Base-by-base conservation (phyloP, 2,888 invertebrate genomes). In the Pandemis corylana region DNA sequence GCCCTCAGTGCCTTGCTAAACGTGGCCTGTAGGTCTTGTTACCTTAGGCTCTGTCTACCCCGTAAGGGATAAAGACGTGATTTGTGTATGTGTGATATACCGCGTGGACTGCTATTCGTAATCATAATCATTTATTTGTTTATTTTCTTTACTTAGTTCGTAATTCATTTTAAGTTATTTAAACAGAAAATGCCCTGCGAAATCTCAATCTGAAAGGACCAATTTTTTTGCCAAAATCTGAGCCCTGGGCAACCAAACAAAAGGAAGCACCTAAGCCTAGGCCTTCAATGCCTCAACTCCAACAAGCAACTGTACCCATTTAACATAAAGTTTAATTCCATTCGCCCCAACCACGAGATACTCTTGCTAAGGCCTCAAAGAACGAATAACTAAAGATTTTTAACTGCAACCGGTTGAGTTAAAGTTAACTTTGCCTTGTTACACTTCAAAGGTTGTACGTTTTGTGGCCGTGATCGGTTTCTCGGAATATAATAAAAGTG, bases 401-500 rank as follows among this genome's bases (percentile, higher is more conserved):
- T 2, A 51, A 66, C 20, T 69, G 59, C 69, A 20, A 28, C 0
- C 0, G 5, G 42, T 61, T 1, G 5, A 1, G 13, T 51, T 66
- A 74, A 61, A 51, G 61, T 70, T 70, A 13, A 44, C 7, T 66
- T 74, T 66, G 2, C 2, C 5, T 64, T 42, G 69, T 59, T 10
- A 0, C 0, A n/a, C 15, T 1, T 12, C 10, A 49, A 70, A 69
- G 61, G 49, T 61, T 65, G 65, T 53, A 28, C 28, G 74, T 53
- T 62, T 44, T 49, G 15, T 69, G 63, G 63, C 63, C 72, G 66
- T 69, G 77, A 74, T 70, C 67, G 41, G 64, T 59, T 82, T 82
- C 82, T 72, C 13, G 77, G 81, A 88, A 87, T 82, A 82, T 83
- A 86, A 36, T 88, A 87, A 87, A 87, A 87, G 77, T 78, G 82